These are phyloP conservation scores for Acanthurus tractus DNA, from an alignment of 2,797 vertebrate species.

Conservation along the genomic window DNA sequence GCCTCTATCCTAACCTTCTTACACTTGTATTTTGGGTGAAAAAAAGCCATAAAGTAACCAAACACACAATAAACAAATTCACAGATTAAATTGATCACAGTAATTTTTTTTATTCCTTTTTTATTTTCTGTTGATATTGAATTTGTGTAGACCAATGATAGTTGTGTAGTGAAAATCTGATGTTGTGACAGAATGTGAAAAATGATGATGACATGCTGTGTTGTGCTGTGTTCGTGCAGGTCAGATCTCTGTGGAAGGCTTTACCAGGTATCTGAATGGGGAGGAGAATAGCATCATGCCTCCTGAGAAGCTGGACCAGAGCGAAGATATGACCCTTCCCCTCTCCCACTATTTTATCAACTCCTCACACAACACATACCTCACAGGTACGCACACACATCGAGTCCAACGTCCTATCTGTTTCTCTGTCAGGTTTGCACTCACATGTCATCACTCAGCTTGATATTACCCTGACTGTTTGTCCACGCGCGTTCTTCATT, in stretches of 20 bases:
- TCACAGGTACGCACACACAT: constrained; percentile 79
- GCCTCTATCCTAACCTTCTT: too few species aligned
- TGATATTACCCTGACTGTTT: constrained; percentile 42
- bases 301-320: constrained; percentile 98
- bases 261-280: constrained; percentile 92
- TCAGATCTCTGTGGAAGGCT: constrained; percentile 97
- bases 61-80: too few species aligned
- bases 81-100: too few species aligned
- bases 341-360: constrained; percentile 99
- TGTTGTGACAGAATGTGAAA: not conserved
- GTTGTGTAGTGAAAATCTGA: too few species aligned
- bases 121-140: too few species aligned
- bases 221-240: constrained; percentile 81
- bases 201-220: not conserved
- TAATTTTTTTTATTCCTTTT: too few species aligned
- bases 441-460: not conserved
- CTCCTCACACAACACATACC: constrained; percentile 98
- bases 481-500: constrained; percentile 17
- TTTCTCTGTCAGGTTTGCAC: not conserved
- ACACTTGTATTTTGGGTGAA: too few species aligned
- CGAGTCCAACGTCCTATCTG: too few species aligned
- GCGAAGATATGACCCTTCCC: constrained; percentile 97
- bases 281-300: constrained; percentile 96
- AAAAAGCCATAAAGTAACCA: too few species aligned
- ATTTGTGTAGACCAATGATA: too few species aligned